These are phyloP conservation scores for Pseudorhiza aurosa DNA, from an alignment of 30 jellyfish, hydroid and myxozoan species.

Conservation along the genomic window DNA sequence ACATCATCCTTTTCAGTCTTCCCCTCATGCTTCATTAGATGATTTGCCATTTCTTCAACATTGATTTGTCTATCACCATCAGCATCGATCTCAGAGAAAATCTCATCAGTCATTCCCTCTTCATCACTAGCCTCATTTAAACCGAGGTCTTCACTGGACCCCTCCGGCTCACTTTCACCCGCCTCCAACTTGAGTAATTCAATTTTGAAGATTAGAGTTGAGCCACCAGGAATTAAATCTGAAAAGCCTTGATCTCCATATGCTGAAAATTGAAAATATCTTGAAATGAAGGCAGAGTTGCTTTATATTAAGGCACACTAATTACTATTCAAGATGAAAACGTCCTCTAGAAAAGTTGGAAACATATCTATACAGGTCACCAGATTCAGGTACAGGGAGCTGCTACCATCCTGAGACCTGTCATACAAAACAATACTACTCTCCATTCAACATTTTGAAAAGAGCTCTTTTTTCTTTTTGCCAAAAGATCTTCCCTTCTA, in stretches of 20 bases:
- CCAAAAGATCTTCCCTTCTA: too few relatives aligned
- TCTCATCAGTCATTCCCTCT: slow-evolving; percentile 31
- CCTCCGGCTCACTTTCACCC: neutral
- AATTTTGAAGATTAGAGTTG: slow-evolving; percentile 81
- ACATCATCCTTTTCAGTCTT: slow-evolving; percentile 54
- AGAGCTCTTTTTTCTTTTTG: too few relatives aligned
- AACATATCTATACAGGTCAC: too few relatives aligned
- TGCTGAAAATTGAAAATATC: slow-evolving; percentile 50
- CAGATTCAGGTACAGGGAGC: too few relatives aligned
- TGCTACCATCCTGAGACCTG: too few relatives aligned
- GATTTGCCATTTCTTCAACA: slow-evolving; percentile 87
- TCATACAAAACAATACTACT: too few relatives aligned
- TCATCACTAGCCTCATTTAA: slow-evolving; percentile 17
- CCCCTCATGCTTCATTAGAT: slow-evolving; percentile 72
- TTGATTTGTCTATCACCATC: slow-evolving; percentile 73
- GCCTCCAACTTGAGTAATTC: slow-evolving; percentile 66
- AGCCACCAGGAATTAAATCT: slow-evolving; percentile 79
- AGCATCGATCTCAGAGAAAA: slow-evolving; percentile 75
- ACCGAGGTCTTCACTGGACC: slow-evolving; percentile 11
- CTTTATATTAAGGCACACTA: too few relatives aligned
- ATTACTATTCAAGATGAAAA: too few relatives aligned
- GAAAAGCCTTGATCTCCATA: slow-evolving; percentile 93
- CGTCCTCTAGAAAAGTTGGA: too few relatives aligned
- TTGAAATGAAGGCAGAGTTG: too few relatives aligned
- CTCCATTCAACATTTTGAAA: too few relatives aligned